Conservation (phyloP, 2,797 vertebrate species). For the Periparus ater region DNA sequence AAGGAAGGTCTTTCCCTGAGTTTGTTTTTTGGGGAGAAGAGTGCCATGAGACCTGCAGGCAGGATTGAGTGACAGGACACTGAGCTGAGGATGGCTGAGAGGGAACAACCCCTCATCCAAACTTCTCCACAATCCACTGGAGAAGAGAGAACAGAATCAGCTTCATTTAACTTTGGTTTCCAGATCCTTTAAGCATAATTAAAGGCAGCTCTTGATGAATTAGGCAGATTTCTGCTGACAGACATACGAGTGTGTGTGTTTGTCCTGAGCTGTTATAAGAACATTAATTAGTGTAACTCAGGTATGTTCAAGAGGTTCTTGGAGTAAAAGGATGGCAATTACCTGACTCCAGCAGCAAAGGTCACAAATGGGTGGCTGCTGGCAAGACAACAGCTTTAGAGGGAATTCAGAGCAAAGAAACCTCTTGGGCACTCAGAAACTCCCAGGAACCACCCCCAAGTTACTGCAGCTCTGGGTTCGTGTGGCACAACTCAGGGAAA, state of each 20-base stretch:
- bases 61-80: too few species aligned
- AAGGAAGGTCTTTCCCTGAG: neutral
- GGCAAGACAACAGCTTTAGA: neutral
- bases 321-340: neutral
- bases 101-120: neutral
- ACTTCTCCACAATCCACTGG: neutral
- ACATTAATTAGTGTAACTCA: neutral
- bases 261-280: neutral
- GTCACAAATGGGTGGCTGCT: neutral
- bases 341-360: neutral
- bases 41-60: neutral
- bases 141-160: neutral
- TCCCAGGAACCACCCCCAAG: accelerated
- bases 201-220: neutral
- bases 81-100: neutral
- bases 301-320: neutral
- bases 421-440: neutral
- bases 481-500: too few species aligned
- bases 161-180: neutral
- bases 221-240: neutral
- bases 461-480: neutral
- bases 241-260: neutral
- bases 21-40: neutral
- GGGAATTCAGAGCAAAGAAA: neutral
- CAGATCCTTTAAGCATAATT: neutral